Evolutionary conservation across 2,113 vertebrate species (phyloP), one percentile per base, ranked within the genome.

Genomic region (Chinchilla lanigera): DNA sequence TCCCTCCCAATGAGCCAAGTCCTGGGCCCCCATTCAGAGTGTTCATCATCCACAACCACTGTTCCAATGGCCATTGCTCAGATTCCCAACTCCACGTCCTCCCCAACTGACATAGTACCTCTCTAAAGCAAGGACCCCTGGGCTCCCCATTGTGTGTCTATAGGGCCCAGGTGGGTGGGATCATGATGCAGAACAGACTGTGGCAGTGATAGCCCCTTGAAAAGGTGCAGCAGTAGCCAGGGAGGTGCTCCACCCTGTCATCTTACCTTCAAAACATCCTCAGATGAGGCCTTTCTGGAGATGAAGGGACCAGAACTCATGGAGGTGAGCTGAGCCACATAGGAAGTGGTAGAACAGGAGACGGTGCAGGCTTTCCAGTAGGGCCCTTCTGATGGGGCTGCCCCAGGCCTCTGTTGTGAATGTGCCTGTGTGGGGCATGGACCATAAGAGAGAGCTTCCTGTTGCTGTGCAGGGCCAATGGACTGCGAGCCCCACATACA

Each of bases 391-490:
- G n/a, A 63, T 65, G 10, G 60, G 58, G 20, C 54, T 20, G 24
- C 7, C 9, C 19, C 19, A 52, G 80, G 20, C 28, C 19, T 84
- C 77, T 88, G 33, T 47, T 4, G 4, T 3, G 3, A 4, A 12
- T 22, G 20, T 28, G 35, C 65, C 35, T 69, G 58, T 71, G 22
- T 28, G 58, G 33, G 33, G 58, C n/a, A 16, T 35, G 60, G 11
- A 10, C 19, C 7, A 2, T 63, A 35, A 11, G 47, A 30, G 17
- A 92, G 60, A 69, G 30, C 2, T 30, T 16, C 60, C 65, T 30
- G 44, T 5, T 4, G 54, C 56, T 50, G 38, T 28, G 5, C 0
- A 7, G 20, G 58, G 12, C 0, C 6, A 7, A 13, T 11, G 19
- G 35, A 26, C 33, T 22, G 9, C 28, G n/a, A 75, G 2, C 67